Conservation (phyloP, 2,888 invertebrate species). For the Trachelus tabidus region DNA sequence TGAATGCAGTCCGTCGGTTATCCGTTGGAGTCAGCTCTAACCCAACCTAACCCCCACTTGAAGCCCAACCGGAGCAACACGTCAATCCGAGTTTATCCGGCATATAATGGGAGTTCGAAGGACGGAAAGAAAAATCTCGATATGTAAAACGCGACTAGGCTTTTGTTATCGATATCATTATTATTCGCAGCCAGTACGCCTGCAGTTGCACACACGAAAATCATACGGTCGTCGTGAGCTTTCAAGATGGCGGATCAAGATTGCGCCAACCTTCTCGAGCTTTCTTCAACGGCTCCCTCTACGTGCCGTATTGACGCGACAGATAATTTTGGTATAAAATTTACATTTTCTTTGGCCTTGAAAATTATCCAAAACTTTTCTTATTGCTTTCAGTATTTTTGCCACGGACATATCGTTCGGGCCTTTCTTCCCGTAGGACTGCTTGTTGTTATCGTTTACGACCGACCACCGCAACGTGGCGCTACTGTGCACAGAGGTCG, state of each 20-base stretch:
- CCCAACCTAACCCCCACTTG: not conserved
- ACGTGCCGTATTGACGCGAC: not conserved
- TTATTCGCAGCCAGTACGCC: not conserved
- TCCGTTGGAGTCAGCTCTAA: not conserved
- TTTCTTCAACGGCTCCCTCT: not conserved
- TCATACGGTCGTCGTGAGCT: not conserved
- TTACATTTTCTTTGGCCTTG: too few relatives aligned
- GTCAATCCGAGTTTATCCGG: conserved; percentile 5
- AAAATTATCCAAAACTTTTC: too few relatives aligned
- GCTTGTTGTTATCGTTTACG: not conserved
- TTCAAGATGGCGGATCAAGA: not conserved
- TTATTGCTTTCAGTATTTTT: not conserved
- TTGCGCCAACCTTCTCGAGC: not conserved
- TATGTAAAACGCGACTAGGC: not conserved
- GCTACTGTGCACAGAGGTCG: not conserved
- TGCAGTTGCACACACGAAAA: not conserved
- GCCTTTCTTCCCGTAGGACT: not conserved
- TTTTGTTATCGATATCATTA: not conserved
- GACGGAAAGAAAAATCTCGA: not conserved
- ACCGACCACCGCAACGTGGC: not conserved
- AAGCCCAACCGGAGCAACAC: not conserved
- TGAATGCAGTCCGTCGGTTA: not conserved
- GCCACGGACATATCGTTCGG: accelerated
- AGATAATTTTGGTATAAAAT: not conserved
- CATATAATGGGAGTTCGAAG: not conserved